Conservation (phyloP, 2,113 vertebrate species). For the Syrrhaptes paradoxus region DNA sequence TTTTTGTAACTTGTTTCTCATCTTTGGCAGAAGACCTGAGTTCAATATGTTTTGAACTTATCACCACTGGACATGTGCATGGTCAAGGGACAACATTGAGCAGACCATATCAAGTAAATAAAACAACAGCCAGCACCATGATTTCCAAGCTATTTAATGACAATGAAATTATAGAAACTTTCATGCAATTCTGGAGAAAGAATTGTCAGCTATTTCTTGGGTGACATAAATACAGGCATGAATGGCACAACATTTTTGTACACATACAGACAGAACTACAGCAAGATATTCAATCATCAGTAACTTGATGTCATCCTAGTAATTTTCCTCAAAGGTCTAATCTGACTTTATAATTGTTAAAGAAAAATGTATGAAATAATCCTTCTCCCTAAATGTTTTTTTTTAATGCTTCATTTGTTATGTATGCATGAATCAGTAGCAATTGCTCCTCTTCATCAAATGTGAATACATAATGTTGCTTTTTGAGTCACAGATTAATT, state of each 20-base stretch:
- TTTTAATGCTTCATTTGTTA: conserved; percentile 2
- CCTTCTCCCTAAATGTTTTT: neutral
- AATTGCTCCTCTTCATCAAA: neutral
- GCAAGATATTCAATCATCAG: neutral
- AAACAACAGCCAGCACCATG: neutral
- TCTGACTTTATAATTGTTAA: neutral
- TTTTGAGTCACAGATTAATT: conserved; percentile 18
- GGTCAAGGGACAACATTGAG: neutral
- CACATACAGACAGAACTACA: neutral
- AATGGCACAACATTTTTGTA: neutral
- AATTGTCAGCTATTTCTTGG: neutral
- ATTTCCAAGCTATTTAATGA: neutral
- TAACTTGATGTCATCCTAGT: neutral
- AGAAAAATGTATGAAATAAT: neutral
- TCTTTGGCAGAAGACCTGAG: neutral
- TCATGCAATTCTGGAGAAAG: neutral
- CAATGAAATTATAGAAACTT: neutral
- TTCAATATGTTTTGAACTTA: neutral
- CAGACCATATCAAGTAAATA: neutral
- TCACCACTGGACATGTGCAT: neutral
- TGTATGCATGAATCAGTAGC: conserved; percentile 5
- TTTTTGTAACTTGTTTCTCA: neutral
- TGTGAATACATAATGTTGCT: neutral
- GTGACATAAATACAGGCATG: neutral
- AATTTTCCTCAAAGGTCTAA: neutral